Evolutionary conservation across 2,888 invertebrate species (phyloP), one percentile per base, ranked within the genome.

Genomic region (Pandemis corylana): DNA sequence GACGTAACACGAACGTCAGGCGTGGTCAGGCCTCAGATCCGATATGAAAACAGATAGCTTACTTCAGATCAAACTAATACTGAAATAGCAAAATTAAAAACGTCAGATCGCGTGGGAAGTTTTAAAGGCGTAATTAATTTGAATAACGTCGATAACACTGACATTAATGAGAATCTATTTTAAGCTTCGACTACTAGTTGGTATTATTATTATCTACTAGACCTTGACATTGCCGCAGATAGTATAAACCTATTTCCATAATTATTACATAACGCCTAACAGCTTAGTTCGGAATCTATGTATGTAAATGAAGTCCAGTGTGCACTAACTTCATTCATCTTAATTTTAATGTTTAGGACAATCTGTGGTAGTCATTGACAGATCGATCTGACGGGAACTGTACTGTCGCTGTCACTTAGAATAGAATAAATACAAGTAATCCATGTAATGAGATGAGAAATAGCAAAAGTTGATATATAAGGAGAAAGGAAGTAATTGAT

Each of bases 131-230:
- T 42, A 41, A 62, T 62, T 62, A 42, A 62, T 62, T 62, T n/a
- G 7, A 12, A 62, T 42, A 42, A 41, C 12, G 13, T 62, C 61
- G 62, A 62, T 62, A 41, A 41, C 46, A 46, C 44, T 46, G 44
- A 44, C 44, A 41, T 2, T 28, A 42, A 61, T 9, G 13, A 42
- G 51, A 7, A 66, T 36, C n/a, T 67, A 62, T 72, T 72, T 72
- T 28, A 7, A 62, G 66, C 1, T 15, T 67, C 67, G 61, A 51
- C 66, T 66, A 46, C 12, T 46, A 12, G 20, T 56, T 7, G 6
- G 20, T 56, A 9, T 56, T 20, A 53, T n/a, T 36, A 36, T 36
- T 36, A 36, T 36, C 28, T 36, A 36, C 51, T 53, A 6, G 6
- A 9, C 56, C 56, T 20, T 56, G 56, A 56, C 56, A 56, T 56